Evolutionary conservation across 2,113 vertebrate genomes (phyloP).

Genomic region (Pelecanoides urinatrix): DNA sequence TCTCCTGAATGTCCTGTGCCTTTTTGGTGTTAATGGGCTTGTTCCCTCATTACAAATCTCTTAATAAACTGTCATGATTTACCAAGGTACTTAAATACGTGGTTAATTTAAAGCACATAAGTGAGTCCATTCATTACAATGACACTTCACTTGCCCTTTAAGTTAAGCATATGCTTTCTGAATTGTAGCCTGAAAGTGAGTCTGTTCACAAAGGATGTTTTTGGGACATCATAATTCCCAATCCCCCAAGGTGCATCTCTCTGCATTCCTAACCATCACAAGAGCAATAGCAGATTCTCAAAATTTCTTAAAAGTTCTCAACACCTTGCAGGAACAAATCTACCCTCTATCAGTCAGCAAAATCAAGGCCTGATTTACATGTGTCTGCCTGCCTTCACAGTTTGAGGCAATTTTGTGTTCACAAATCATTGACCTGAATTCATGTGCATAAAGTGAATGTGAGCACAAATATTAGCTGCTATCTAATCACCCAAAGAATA

Average conservation of each 20-base stretch:
- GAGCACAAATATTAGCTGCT: constrained; percentile 45
- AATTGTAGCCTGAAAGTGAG: background rate
- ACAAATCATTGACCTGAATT: constrained; percentile 34
- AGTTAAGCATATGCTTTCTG: background rate
- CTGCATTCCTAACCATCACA: background rate
- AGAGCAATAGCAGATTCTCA: background rate
- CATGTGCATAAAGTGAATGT: constrained; percentile 3
- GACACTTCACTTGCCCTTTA: background rate
- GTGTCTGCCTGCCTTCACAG: background rate
- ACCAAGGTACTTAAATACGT: background rate
- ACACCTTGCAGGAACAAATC: background rate
- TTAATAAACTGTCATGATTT: background rate
- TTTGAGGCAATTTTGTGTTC: constrained; percentile 9
- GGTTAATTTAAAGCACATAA: background rate
- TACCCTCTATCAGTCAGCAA: background rate
- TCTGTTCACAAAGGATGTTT: background rate
- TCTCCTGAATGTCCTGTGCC: background rate
- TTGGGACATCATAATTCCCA: background rate
- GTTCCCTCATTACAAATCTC: background rate
- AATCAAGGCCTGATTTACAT: background rate
- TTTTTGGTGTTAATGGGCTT: background rate
- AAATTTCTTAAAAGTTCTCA: background rate
- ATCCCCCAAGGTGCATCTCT: background rate
- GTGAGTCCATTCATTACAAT: background rate
- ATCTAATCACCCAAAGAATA: constrained; percentile 40